phyloP scores from a whole-genome alignment of 1,140 invertebrate genomes.

The Zaprionus vittiger region DNA sequence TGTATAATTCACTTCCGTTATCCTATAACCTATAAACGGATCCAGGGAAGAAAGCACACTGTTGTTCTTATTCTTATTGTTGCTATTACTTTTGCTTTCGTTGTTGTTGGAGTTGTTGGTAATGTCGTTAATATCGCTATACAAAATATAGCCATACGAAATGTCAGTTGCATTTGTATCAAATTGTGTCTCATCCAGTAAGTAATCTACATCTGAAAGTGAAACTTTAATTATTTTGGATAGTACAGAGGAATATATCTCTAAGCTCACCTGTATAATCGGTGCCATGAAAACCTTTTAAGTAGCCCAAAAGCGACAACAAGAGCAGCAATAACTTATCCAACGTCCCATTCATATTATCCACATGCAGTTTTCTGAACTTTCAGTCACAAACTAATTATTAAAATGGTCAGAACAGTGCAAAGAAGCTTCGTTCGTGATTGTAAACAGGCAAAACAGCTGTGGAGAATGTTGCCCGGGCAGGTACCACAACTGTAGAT shows the following conservation, averaged over 20 bases:
- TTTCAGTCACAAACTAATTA: constrained; percentile 17
- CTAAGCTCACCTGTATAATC: constrained; percentile 11
- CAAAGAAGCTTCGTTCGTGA: constrained; percentile 10
- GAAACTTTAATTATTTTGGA: background rate
- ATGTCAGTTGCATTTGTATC: background rate
- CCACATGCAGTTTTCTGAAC: constrained; percentile 6
- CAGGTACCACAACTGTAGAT: constrained; percentile 17
- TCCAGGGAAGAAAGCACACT: too few relatives aligned
- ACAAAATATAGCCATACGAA: background rate
- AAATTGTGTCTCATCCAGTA: background rate
- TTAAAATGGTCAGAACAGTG: background rate
- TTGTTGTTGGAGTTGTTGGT: background rate
- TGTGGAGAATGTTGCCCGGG: constrained; percentile 8
- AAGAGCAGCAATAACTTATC: constrained; percentile 6
- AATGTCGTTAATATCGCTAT: background rate
- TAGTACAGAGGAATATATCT: background rate
- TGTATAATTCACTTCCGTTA: background rate
- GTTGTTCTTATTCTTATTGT: background rate
- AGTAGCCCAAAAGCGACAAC: constrained; percentile 1
- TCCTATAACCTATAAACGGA: too few relatives aligned
- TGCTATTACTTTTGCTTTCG: background rate
- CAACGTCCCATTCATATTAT: background rate
- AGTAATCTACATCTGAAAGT: background rate
- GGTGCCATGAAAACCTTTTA: background rate
- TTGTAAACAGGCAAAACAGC: constrained; percentile 26